Evolutionary conservation across 2,888 invertebrate genomes (phyloP), one percentile per base, ranked within the genome.

Genomic region (Didymodactylos carnosus): DNA sequence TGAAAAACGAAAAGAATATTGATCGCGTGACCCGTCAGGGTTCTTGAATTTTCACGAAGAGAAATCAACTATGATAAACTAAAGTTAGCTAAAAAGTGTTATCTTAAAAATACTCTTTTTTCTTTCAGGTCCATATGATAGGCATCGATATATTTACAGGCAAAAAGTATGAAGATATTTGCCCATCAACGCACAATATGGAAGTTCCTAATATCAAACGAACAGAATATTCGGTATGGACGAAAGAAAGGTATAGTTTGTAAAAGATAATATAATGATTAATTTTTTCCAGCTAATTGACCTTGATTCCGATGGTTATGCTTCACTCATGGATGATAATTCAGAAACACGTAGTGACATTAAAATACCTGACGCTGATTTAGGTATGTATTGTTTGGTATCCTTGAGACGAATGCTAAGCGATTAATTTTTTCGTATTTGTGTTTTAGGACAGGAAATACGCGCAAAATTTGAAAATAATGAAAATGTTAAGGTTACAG

Each of bases 181-280:
- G 97, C 84, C 98, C 98, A 78, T 97, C 97, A 76, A 98, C 98
- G 85, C 97, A 98, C 87, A 98, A 98, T 87, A 97, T 98, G 95
- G 93, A 95, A 84, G 97, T 97, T 78, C 98, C 98, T 77, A 91
- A 94, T 86, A 97, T 98, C 77, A 93, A 92, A 86, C 91, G 97
- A 83, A 92, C 91, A 84, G 98, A 98, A 86, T 95, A 92, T 86
- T 92, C 88, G 84, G 87, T 87, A n/a, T n/a, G n/a, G n/a, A n/a
- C n/a, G n/a, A n/a, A n/a, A n/a, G n/a, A n/a, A n/a, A n/a, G n/a
- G n/a, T n/a, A n/a, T n/a, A n/a, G n/a, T n/a, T 5, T 70, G 16
- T 70, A 2, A 39, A 29, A 8, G n/a, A n/a, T n/a, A 70, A 70
- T 14, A 35, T 8, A 35, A 3, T 8, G 6, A 10, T 25, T n/a